Base-by-base conservation (phyloP, 2,113 vertebrate species). In the Syngnathoides biaculeatus region DNA sequence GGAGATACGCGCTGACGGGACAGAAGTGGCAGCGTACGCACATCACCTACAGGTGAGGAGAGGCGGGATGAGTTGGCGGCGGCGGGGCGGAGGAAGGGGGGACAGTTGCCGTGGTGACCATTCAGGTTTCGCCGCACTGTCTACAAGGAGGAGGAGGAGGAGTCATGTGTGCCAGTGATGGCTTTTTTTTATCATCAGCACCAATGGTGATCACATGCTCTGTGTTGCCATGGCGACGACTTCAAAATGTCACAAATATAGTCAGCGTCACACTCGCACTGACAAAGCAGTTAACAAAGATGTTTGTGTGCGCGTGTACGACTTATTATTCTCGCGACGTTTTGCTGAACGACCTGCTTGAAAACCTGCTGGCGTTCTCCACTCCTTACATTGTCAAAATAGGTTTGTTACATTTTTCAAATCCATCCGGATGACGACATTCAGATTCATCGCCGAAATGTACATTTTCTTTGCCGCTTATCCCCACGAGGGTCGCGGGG, bases 21-120 rank as follows among this genome's bases (percentile, higher is more conserved):
- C 97, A 99, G 89, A 98, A 94, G 88, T 98, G 97, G 97, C 97
- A 99, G 68, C 95, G 98, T 77, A 94, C 95, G 42, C 95, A 98
- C 91, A 98, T 99, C 93, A 98, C 97, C 73, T 99, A 99, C 94
- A 99, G 96, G 97, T 98, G 92, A 86, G 85, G 17, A 6, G 17
- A 52, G n/a, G 48, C 48, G 3, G n/a, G 48, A 9, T n/a, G 9
- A 20, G n/a, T n/a, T n/a, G n/a, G n/a, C n/a, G n/a, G n/a, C n/a
- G n/a, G n/a, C n/a, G n/a, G n/a, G 48, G 20, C n/a, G 42, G 45
- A 66, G 55, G 61, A 17, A 47, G 74, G 65, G 53, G 64, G 3
- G 30, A 5, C 60, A 59, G 82, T 84, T 75, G 83, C 71, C 79
- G 76, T 82, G n/a, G 75, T 10, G 39, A 80, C 81, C 66, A 64